Evolutionary conservation across 2,797 vertebrate species (phyloP), one percentile per base, ranked within the genome.

Genomic region (Nannoperca australis): DNA sequence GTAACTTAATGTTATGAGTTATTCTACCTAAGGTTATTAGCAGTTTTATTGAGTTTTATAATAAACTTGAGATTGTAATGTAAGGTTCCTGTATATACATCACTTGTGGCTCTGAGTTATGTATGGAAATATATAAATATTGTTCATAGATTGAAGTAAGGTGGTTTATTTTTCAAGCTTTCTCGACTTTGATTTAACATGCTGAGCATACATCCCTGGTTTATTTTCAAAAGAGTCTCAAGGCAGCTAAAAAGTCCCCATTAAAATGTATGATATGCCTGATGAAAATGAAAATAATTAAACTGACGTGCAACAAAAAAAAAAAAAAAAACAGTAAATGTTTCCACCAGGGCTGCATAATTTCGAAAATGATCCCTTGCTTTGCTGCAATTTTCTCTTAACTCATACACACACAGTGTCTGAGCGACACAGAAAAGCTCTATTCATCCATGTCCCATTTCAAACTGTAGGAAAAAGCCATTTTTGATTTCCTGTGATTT

Each of bases 401-500:
- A 88, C 76, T 85, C 74, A 15, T 73, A 53, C 66, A 42, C 84
- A 72, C 85, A 77, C 42, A 54, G 86, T 73, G 78, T 66, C 71
- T 42, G 64, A 76, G 81, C 67, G 32, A 89, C 76, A 88, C 61
- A 88, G 88, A 92, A 90, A 82, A 87, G 82, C 71, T 88, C 87
- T 53, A 90, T 94, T 93, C 89, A 91, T 91, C 70, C 47, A 7
- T 14, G 45, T 80, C 70, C 51, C 78, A 67, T 85, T 67, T 73
- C 63, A 59, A 77, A 90, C 83, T 84, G 83, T 83, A 87, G 82
- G 77, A 76, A 83, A 87, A 87, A 85, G 66, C 20, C 68, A 75
- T 91, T 94, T 90, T 92, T 93, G 89, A 93, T 93, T 93, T 92
- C 77, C 85, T 88, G 88, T 88, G 89, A 84, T 94, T 93, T 93